These are phyloP conservation scores for Lota lota DNA, from an alignment of 2,113 vertebrate genomes.

Conservation along the genomic window DNA sequence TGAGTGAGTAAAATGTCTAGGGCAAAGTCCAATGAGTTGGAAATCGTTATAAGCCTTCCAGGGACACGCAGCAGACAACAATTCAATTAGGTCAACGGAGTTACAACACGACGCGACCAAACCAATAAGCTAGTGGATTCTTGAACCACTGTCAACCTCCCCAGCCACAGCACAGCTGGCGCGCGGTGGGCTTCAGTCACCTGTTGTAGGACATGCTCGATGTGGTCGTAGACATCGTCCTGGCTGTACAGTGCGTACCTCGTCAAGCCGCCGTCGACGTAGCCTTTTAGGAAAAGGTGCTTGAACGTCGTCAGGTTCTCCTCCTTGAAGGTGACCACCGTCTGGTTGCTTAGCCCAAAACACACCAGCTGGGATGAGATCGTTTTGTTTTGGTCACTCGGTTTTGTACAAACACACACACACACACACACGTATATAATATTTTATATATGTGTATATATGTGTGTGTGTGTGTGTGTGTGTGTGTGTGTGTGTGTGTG, in stretches of 20 bases:
- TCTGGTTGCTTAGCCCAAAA: conserved; percentile 92
- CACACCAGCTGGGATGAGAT: conserved; percentile 79
- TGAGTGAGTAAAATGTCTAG: neutral
- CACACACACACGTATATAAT: neutral
- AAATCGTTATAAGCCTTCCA: conserved; percentile 20
- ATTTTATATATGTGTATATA: too few relatives aligned
- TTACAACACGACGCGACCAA: neutral
- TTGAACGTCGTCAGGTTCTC: conserved; percentile 89
- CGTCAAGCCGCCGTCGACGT: conserved; percentile 72
- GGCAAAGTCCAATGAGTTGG: conserved; percentile 42
- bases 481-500: too few relatives aligned
- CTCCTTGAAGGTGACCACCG: conserved; percentile 92
- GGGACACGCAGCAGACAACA: conserved; percentile 22
- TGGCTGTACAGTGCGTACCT: conserved; percentile 85
- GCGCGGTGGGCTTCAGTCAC: conserved; percentile 48
- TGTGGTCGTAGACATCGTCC: conserved; percentile 82
- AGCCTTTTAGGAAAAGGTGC: conserved; percentile 88
- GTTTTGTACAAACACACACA: neutral
- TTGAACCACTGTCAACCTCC: too few relatives aligned
- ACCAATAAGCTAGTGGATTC: conserved; percentile 3
- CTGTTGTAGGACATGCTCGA: conserved; percentile 81
- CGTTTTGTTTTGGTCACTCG: neutral
- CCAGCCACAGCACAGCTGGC: neutral
- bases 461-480: too few relatives aligned
- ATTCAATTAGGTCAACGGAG: conserved; percentile 9